These are phyloP conservation scores for Eudyptes chrysolophus DNA, from an alignment of 2,113 vertebrate genomes.

Conservation along the genomic window DNA sequence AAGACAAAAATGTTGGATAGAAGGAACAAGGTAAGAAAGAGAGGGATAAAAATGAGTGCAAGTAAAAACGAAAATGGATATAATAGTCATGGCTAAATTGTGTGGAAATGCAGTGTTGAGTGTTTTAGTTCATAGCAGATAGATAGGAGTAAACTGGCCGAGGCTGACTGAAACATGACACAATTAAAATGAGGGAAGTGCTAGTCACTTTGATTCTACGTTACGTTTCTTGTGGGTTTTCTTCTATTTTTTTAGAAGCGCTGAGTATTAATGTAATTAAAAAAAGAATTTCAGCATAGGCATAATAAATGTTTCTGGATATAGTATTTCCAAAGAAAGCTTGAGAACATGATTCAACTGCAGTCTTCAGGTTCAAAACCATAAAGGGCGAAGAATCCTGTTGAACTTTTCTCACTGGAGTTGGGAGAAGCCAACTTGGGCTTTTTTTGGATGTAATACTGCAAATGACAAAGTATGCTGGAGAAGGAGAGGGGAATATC, in stretches of 20 bases:
- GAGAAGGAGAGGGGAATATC: not conserved
- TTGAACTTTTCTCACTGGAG: not conserved
- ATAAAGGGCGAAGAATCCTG: not conserved
- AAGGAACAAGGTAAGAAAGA: not conserved
- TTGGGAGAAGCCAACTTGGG: not conserved
- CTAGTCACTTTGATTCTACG: not conserved
- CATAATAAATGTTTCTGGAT: not conserved
- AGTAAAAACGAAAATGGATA: not conserved
- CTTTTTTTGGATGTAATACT: not conserved
- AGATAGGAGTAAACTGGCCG: not conserved
- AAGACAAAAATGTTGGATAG: not conserved
- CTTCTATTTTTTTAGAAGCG: not conserved
- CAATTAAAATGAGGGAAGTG: not conserved
- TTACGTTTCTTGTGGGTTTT: fast-evolving
- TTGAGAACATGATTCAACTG: not conserved
- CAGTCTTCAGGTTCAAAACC: not conserved
- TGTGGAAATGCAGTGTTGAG: not conserved
- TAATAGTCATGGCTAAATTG: not conserved
- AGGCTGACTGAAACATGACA: not conserved
- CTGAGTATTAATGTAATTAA: not conserved
- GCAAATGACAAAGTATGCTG: not conserved
- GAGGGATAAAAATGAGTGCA: not conserved
- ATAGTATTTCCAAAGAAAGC: not conserved
- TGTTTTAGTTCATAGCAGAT: fast-evolving
- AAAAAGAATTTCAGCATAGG: not conserved